Evolutionary conservation across 2,888 invertebrate genomes (phyloP).

Genomic region (Monopis laevigella): DNA sequence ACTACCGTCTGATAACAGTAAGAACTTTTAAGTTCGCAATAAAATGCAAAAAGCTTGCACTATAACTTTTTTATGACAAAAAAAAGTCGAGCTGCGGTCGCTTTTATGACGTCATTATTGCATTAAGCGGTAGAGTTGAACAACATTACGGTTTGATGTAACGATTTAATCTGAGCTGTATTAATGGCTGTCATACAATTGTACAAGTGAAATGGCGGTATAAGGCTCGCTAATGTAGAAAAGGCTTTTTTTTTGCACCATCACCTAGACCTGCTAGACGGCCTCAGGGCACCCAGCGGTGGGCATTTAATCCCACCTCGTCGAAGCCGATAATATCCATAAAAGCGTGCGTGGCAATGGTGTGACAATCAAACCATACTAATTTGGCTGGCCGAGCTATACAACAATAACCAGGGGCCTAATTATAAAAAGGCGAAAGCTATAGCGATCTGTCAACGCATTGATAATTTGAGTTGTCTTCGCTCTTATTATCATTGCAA

Average conservation of each 20-base stretch:
- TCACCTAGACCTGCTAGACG: background rate
- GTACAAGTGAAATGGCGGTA: slow-evolving; percentile 2
- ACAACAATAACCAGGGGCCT: too few species aligned
- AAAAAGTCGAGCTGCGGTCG: slow-evolving; percentile 3
- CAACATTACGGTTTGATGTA: slow-evolving; percentile 21
- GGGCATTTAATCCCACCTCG: too few species aligned
- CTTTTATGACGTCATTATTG: slow-evolving; percentile 30
- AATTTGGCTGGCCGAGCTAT: too few species aligned
- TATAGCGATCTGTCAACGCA: too few species aligned
- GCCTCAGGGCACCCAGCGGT: too few species aligned
- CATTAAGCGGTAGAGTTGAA: slow-evolving; percentile 22
- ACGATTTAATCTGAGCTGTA: slow-evolving; percentile 22
- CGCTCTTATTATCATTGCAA: too few species aligned
- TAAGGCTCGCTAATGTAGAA: background rate
- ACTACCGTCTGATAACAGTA: background rate
- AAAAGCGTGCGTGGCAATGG: too few species aligned
- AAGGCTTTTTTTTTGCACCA: background rate
- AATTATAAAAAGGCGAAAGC: too few species aligned
- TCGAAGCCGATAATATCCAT: too few species aligned
- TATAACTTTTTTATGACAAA: slow-evolving; percentile 7
- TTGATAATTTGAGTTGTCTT: too few species aligned
- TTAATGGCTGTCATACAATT: slow-evolving; percentile 13
- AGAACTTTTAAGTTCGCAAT: background rate
- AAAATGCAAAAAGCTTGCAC: background rate
- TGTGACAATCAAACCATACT: too few species aligned